Conservation (phyloP, 2,797 vertebrate species). For the Enteromius trimaculatus region DNA sequence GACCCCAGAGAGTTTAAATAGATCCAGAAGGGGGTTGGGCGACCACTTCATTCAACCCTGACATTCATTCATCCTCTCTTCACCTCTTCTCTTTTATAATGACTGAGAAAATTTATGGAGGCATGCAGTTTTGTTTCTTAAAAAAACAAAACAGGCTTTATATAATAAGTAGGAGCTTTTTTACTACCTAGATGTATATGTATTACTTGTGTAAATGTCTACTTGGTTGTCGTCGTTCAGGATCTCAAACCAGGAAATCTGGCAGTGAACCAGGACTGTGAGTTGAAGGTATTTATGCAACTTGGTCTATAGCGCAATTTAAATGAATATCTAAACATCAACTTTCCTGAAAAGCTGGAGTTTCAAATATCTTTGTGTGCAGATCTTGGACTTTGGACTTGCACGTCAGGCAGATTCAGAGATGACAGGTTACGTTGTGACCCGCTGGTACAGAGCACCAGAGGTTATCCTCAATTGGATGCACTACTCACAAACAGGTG, state of each 20-base stretch:
- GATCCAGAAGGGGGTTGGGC: conserved; percentile 61
- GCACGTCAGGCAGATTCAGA: conserved; percentile 94
- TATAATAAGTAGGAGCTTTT: not conserved
- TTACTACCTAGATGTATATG: not conserved
- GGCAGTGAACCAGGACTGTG: conserved; percentile 95
- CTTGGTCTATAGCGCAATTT: not conserved
- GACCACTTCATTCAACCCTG: conserved; percentile 64
- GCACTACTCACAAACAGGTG: conserved; percentile 97
- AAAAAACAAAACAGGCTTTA: not conserved
- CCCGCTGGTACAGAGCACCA: conserved; percentile 96
- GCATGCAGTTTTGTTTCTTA: conserved; percentile 6
- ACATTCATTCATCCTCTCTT: conserved; percentile 66
- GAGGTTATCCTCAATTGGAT: conserved; percentile 99
- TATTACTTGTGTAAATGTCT: conserved; percentile 10
- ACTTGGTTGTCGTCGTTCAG: conserved; percentile 67
- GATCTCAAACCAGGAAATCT: conserved; percentile 97
- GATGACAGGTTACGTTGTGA: conserved; percentile 98
- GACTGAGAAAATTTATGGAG: not conserved
- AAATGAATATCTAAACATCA: not conserved
- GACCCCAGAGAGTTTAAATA: conserved; percentile 68
- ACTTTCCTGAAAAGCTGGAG: not conserved
- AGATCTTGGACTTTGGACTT: conserved; percentile 98
- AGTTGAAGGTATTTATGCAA: conserved; percentile 86
- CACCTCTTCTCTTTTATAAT: conserved; percentile 45
- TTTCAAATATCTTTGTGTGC: not conserved